Evolutionary conservation across 2,113 vertebrate species (phyloP).

Genomic region (Tamias sibiricus): DNA sequence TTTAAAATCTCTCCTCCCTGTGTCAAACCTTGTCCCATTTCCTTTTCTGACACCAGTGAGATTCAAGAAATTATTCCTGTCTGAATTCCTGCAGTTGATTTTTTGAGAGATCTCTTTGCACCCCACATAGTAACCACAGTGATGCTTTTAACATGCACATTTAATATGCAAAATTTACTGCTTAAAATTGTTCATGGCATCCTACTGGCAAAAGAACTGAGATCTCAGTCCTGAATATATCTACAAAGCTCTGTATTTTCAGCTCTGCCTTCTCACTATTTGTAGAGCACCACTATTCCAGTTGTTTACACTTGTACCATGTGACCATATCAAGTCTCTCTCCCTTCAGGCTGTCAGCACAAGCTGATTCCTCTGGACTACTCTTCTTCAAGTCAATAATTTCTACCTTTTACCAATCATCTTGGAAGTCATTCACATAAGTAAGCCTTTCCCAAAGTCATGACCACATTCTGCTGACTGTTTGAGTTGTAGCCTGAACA

Average conservation of each 20-base stretch:
- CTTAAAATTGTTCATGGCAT: background rate
- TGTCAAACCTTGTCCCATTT: constrained; percentile 11
- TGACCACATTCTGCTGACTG: background rate
- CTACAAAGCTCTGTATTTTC: background rate
- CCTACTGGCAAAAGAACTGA: background rate
- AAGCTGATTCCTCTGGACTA: background rate
- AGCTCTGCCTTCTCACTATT: background rate
- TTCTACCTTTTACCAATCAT: background rate
- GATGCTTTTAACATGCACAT: background rate
- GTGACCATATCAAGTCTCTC: fast-evolving
- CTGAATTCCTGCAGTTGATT: background rate
- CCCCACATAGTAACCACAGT: background rate
- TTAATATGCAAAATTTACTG: background rate
- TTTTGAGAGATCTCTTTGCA: background rate
- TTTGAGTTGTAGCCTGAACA: background rate
- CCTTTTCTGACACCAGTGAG: background rate
- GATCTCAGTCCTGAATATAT: background rate
- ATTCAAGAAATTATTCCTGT: background rate
- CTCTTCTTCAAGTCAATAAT: background rate
- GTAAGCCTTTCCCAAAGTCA: background rate
- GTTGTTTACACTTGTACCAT: background rate
- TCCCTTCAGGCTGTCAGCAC: background rate
- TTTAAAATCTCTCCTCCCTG: background rate
- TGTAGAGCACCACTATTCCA: fast-evolving
- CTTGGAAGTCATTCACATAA: background rate